Evolutionary conservation across 2,888 invertebrate genomes (phyloP).

Genomic region (Alviniconcha strummeri): DNA sequence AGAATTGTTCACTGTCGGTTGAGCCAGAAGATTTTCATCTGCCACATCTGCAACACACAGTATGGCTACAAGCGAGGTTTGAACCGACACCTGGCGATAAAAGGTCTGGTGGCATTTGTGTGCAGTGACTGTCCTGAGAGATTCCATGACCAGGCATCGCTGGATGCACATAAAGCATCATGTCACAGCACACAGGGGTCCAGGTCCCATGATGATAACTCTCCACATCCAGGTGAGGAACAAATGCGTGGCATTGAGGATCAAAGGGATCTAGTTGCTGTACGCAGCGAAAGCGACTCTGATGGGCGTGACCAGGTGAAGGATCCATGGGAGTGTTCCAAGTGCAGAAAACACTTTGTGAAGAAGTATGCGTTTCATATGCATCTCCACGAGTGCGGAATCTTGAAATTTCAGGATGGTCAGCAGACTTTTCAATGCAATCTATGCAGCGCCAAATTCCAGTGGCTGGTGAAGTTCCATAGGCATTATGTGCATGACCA

Average conservation of each 20-base stretch:
- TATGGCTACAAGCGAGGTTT: constrained; percentile 18
- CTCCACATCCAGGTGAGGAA: too few species aligned
- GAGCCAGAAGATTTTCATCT: constrained; percentile 18
- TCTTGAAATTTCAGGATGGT: neutral
- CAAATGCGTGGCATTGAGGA: too few species aligned
- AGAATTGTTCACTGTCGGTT: neutral
- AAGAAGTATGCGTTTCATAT: neutral
- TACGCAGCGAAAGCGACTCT: too few species aligned
- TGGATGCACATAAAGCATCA: neutral
- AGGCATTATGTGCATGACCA: constrained; percentile 21
- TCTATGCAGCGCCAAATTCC: neutral
- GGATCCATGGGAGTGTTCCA: constrained; percentile 26
- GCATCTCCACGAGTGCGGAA: constrained; percentile 19
- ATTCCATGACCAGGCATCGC: constrained; percentile 20
- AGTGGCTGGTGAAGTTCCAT: neutral
- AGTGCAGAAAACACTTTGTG: constrained; percentile 16
- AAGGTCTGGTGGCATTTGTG: neutral
- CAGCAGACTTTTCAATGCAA: constrained; percentile 10
- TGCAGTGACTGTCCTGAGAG: neutral
- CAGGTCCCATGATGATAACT: too few species aligned
- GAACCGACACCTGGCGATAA: constrained; percentile 7
- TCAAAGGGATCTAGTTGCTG: too few species aligned
- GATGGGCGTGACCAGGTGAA: too few species aligned
- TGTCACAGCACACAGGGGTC: neutral
- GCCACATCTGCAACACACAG: constrained; percentile 3